A percentile compares a stretch with the other conserved stretches of the same genome.
phyloP scores from a whole-genome alignment of 2,797 vertebrate genomes.

The Rachycentron canadum region DNA sequence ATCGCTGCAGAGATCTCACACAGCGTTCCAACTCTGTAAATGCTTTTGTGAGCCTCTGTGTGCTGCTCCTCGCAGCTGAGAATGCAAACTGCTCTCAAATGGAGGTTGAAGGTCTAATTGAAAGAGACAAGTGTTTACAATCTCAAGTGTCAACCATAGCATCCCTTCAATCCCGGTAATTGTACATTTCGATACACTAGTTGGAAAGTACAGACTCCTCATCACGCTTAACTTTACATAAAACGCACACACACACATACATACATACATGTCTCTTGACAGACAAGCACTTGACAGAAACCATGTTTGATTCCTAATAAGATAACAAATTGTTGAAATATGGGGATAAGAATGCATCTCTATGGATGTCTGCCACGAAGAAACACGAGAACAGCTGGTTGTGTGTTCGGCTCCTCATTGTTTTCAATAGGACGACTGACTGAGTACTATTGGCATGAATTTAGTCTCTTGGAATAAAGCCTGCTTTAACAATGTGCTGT shows the following conservation, averaged over 20 bases:
- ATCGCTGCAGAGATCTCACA: slow-evolving; percentile 76
- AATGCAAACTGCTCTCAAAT: slow-evolving; percentile 80
- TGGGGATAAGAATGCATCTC: slow-evolving; percentile 33
- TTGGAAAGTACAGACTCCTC: slow-evolving; percentile 36
- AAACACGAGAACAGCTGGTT: slow-evolving; percentile 58
- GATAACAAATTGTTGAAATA: slow-evolving; percentile 42
- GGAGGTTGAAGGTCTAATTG: slow-evolving; percentile 68
- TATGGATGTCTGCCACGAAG: slow-evolving; percentile 44
- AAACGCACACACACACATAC: background rate
- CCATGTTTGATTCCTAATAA: slow-evolving; percentile 24
- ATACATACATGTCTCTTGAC: background rate
- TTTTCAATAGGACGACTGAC: slow-evolving; percentile 39
- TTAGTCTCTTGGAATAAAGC: slow-evolving; percentile 11
- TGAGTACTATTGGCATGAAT: slow-evolving; percentile 20
- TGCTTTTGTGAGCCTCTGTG: slow-evolving; percentile 75
- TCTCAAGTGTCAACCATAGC: slow-evolving; percentile 65
- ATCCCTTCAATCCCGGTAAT: slow-evolving; percentile 53
- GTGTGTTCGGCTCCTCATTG: slow-evolving; percentile 34
- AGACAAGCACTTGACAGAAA: slow-evolving; percentile 44
- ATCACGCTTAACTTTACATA: slow-evolving; percentile 5
- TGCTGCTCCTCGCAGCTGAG: slow-evolving; percentile 81
- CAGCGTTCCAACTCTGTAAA: slow-evolving; percentile 77
- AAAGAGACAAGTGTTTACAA: slow-evolving; percentile 73
- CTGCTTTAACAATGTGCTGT: slow-evolving; percentile 2
- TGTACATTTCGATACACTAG: slow-evolving; percentile 55